phyloP scores from a whole-genome alignment of 2,888 invertebrate genomes.

The Drosophila mayaguana region DNA sequence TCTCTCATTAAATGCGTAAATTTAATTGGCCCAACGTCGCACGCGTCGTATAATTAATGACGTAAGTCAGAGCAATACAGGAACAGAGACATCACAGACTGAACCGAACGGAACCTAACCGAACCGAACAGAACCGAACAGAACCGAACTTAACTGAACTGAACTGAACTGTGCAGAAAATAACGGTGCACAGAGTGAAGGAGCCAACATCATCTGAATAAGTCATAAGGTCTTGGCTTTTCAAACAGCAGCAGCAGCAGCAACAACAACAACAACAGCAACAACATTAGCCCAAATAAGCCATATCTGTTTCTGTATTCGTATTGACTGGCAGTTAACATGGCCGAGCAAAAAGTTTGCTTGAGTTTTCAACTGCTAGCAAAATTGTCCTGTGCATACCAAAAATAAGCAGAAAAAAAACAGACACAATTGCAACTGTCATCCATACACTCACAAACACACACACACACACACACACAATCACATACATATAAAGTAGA shows the following conservation, averaged over 20 bases:
- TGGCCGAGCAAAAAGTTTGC: slow-evolving; percentile 76
- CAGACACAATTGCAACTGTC: slow-evolving; percentile 46
- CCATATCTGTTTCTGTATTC: slow-evolving; percentile 77
- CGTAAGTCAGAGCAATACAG: slow-evolving; percentile 41
- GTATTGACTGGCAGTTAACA: slow-evolving; percentile 81
- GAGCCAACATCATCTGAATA: slow-evolving; percentile 73
- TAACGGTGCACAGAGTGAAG: slow-evolving; percentile 2
- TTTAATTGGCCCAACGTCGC: slow-evolving; percentile 72
- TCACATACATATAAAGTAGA: slow-evolving; percentile 9
- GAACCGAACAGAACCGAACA: neutral
- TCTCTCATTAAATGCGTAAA: slow-evolving; percentile 75
- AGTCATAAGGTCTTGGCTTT: slow-evolving; percentile 77
- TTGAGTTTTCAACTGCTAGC: slow-evolving; percentile 57
- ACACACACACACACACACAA: slow-evolving; percentile 2
- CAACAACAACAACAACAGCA: slow-evolving; percentile 26
- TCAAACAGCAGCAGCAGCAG: slow-evolving; percentile 37
- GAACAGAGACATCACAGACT: slow-evolving; percentile 16
- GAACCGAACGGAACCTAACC: neutral
- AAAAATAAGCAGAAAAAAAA: slow-evolving; percentile 57
- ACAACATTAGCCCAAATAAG: slow-evolving; percentile 66
- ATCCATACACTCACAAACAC: slow-evolving; percentile 22
- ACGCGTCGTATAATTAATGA: slow-evolving; percentile 78
- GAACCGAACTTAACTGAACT: slow-evolving; percentile 1
- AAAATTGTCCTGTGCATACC: slow-evolving; percentile 74
- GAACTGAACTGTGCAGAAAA: slow-evolving; percentile 14